Conservation (phyloP, 2,113 vertebrate genomes). For the Thunnus maccoyii region DNA sequence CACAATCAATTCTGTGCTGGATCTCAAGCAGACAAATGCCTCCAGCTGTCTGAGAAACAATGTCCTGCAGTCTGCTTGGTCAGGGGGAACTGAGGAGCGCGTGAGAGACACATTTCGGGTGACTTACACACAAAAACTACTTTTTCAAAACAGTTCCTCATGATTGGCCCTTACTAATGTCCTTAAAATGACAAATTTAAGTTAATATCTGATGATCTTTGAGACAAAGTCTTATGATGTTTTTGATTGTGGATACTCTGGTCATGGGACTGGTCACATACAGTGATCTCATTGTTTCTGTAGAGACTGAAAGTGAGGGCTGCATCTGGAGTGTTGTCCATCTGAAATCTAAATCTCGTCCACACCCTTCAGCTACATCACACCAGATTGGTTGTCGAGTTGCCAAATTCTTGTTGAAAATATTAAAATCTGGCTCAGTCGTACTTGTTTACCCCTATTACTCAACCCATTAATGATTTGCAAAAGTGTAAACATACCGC, state of each 20-base stretch:
- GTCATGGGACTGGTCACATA: constrained; percentile 52
- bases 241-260: constrained; percentile 14
- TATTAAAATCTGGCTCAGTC: neutral
- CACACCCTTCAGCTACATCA: neutral
- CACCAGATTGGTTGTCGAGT: neutral
- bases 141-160: neutral
- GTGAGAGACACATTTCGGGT: neutral
- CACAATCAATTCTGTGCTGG: constrained; percentile 56
- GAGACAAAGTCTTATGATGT: constrained; percentile 34
- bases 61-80: constrained; percentile 22
- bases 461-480: constrained; percentile 37
- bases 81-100: neutral
- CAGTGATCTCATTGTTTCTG: constrained; percentile 42
- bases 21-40: constrained; percentile 37
- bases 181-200: neutral
- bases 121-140: neutral
- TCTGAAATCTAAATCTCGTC: neutral
- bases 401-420: neutral
- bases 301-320: neutral
- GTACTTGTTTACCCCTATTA: neutral
- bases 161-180: neutral
- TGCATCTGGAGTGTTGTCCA: neutral
- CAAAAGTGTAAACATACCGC: constrained; percentile 46
- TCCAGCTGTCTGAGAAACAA: constrained; percentile 46
- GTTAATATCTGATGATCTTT: constrained; percentile 12